Percentiles rank a stretch among this genome's conserved stretches.
These are phyloP conservation scores for Leptopilina myrica DNA, from an alignment of 2,888 invertebrate genomes.

Conservation along the genomic window DNA sequence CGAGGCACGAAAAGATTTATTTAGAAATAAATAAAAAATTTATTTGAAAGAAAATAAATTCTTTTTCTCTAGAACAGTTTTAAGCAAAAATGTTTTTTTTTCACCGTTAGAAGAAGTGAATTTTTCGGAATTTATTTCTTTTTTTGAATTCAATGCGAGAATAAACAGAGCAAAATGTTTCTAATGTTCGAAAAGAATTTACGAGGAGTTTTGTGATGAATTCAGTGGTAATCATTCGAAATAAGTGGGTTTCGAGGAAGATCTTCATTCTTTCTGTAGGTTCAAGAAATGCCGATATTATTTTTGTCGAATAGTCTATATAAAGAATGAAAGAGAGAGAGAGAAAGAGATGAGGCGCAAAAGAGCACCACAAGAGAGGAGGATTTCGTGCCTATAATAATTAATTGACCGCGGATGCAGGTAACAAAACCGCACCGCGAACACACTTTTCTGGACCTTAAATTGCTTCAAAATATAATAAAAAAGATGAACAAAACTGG, in stretches of 20 bases:
- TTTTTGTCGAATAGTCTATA: neutral
- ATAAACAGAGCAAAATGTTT: no score
- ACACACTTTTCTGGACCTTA: neutral
- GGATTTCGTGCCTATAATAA: neutral
- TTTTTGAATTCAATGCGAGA: no score
- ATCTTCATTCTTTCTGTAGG: constrained; percentile 28
- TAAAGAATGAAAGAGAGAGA: neutral
- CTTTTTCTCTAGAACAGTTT: no score
- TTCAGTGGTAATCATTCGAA: constrained; percentile 44
- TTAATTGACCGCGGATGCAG: neutral
- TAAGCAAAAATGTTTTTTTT: no score
- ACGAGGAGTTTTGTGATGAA: constrained; percentile 40
- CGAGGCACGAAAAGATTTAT: no score
- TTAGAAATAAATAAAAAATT: no score
- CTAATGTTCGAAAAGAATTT: constrained; percentile 37
- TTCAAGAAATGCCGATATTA: constrained; percentile 18
- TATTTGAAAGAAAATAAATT: no score
- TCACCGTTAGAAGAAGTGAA: no score
- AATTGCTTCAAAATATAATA: neutral
- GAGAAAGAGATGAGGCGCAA: neutral
- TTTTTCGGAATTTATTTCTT: no score
- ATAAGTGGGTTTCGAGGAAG: constrained; percentile 41
- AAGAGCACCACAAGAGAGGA: neutral
- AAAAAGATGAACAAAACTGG: neutral
- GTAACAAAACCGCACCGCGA: neutral